Evolutionary conservation across 2,113 vertebrate genomes (phyloP), one percentile per base, ranked within the genome.

Genomic region (Ameiurus melas): DNA sequence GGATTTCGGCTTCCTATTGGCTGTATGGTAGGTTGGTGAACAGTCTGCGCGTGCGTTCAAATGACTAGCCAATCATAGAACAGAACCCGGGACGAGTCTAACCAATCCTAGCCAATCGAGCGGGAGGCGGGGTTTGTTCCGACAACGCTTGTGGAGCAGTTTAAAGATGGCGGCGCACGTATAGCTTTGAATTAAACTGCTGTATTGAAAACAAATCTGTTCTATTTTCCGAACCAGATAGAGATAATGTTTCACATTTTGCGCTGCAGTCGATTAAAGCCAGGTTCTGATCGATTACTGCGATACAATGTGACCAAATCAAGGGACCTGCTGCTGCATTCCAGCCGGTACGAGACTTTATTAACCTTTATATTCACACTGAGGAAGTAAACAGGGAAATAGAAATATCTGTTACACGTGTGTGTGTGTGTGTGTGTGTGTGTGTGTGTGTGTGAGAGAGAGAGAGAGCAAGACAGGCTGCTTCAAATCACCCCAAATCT

Each of bases 311-410:
- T 90, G 57, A 90, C 39, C 66, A 95, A 94, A 90, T 86, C 91
- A 75, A 89, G 90, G 88, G 91, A 91, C 1, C 70, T 92, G 17
- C 17, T 86, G 58, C 39, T 92, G 90, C 92, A 95, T 71, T 87
- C 92, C 77, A 94, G 92, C 91, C 92, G 95, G 95, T 96, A 94
- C 88, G 92, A 58, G 16, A 47, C 33, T 58, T 85, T 70, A 75
- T 58, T 6, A 43, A 62, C 20, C 13, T 19, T 2, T 19, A 57
- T 17, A 57, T 53, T 57, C 19, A 57, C 51, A 30, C 13, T 27
- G 16, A 68, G 1, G 27, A 43, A 43, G 16, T 84, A 20, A 58
- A 58, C 13, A 14, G 19, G 1, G 43, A 58, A 22, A 27, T 30
- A 71, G 2, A 20, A 73, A 71, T n/a, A 22, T 36, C 6, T 36